These are phyloP conservation scores for Hestina assimilis DNA, from an alignment of 1,140 invertebrate species.

Conservation along the genomic window DNA sequence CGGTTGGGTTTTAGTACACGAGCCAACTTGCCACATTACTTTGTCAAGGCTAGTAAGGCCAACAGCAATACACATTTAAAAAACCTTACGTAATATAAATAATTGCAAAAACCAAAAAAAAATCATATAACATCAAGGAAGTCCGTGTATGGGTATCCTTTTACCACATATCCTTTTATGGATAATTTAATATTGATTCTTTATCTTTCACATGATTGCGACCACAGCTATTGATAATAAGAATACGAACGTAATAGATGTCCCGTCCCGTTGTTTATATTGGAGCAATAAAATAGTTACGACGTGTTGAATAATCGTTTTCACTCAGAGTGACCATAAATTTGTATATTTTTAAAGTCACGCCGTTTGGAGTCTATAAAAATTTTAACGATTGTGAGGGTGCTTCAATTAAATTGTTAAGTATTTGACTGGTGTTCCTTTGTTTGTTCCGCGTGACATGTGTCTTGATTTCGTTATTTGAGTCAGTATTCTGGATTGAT, in stretches of 20 bases:
- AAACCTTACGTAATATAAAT: too few relatives aligned
- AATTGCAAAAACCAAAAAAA: neutral
- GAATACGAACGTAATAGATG: constrained; percentile 41
- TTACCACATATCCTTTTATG: neutral
- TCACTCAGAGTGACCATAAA: constrained; percentile 75
- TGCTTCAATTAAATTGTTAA: constrained; percentile 65
- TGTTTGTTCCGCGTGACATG: constrained; percentile 35
- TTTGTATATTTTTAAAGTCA: constrained; percentile 77
- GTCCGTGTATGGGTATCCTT: too few relatives aligned
- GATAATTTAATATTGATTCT: neutral
- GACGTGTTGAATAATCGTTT: constrained; percentile 77
- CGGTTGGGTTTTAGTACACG: too few relatives aligned
- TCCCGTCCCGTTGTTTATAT: constrained; percentile 71
- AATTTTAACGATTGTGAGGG: constrained; percentile 74
- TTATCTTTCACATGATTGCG: neutral
- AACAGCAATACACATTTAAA: too few relatives aligned
- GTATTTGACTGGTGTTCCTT: constrained; percentile 49
- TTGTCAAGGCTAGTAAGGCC: too few relatives aligned
- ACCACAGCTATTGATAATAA: constrained; percentile 6
- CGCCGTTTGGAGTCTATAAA: constrained; percentile 74
- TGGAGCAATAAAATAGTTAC: constrained; percentile 74
- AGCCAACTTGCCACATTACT: too few relatives aligned
- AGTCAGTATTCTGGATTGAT: too few relatives aligned
- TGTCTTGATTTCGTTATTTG: too few relatives aligned
- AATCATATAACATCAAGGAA: too few relatives aligned